Evolutionary conservation across 2,888 invertebrate species (phyloP).

Genomic region (Ramazzottius varieornatus): DNA sequence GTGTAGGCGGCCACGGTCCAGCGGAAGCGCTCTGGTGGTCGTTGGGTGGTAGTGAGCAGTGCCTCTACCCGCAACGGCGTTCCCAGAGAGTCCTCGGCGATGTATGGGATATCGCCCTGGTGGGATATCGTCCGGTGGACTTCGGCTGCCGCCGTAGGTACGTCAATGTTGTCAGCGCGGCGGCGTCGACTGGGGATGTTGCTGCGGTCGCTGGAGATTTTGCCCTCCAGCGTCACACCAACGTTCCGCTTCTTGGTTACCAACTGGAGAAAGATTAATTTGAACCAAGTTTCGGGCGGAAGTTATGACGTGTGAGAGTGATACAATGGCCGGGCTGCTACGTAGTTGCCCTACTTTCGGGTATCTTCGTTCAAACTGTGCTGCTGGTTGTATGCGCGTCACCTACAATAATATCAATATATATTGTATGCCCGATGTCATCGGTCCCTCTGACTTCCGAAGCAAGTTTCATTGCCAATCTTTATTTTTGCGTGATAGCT

Average conservation of each 20-base stretch:
- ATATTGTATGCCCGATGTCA: conserved; percentile 40
- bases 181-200: background rate
- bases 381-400: too few relatives aligned
- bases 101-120: background rate
- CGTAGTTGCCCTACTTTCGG: too few relatives aligned
- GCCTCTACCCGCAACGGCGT: background rate
- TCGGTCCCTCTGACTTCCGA: conserved; percentile 53
- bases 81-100: background rate
- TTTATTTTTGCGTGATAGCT: too few relatives aligned
- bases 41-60: background rate
- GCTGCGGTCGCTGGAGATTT: background rate
- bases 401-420: conserved; percentile 53
- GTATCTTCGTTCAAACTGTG: too few relatives aligned
- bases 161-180: background rate
- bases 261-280: background rate
- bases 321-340: too few relatives aligned
- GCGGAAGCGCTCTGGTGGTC: background rate
- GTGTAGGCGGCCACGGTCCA: background rate
- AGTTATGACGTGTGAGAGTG: too few relatives aligned
- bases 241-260: background rate
- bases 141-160: too few relatives aligned
- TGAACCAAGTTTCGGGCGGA: too few relatives aligned
- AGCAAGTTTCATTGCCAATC: too few relatives aligned
- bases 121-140: too few relatives aligned
- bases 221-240: background rate